Evolutionary conservation across 2,797 vertebrate species (phyloP).

Genomic region (Rousettus madagascariensis): DNA sequence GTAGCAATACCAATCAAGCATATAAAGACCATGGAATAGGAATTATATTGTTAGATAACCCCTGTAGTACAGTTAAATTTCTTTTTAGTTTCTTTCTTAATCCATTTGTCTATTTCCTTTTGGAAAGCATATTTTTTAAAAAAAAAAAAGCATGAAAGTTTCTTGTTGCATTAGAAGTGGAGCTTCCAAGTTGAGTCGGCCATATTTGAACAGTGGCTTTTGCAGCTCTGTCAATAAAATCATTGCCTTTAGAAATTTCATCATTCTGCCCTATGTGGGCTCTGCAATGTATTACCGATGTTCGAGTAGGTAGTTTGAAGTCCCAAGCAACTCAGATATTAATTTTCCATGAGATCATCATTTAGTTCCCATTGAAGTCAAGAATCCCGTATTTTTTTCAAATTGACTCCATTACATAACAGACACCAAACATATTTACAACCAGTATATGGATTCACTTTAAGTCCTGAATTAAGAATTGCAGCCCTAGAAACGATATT

Average conservation of each 20-base stretch:
- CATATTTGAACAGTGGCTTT: neutral
- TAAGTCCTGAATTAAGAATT: neutral
- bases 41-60: constrained; percentile 1
- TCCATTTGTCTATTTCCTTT: neutral
- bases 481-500: too few species aligned
- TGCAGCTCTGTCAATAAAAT: neutral
- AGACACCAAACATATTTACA: neutral
- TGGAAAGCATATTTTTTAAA: neutral
- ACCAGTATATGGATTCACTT: neutral
- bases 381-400: neutral
- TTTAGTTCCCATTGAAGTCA: neutral
- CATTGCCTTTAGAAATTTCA: neutral
- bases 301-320: neutral
- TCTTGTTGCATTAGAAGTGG: neutral
- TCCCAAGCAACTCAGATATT: neutral
- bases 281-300: neutral
- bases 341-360: neutral
- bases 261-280: neutral
- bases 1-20: neutral
- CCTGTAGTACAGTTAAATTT: neutral
- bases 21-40: neutral
- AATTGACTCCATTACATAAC: neutral
- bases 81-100: neutral
- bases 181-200: neutral
- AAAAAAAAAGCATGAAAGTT: neutral